These are phyloP conservation scores for Germaria angustata DNA, from an alignment of 2,888 invertebrate genomes.

Conservation along the genomic window DNA sequence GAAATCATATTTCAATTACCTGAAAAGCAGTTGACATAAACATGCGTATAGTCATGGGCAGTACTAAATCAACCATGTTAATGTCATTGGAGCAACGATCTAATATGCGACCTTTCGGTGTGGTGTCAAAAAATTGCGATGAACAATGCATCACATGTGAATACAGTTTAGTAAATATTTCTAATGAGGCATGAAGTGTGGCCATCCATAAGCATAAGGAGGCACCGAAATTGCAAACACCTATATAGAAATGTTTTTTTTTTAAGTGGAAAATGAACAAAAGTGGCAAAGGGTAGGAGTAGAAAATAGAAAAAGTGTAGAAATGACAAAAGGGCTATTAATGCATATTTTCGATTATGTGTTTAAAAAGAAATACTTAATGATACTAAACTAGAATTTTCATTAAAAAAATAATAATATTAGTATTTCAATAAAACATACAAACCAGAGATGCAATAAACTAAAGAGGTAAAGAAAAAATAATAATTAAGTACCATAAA, in stretches of 20 bases:
- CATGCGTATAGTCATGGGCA: conserved; percentile 80
- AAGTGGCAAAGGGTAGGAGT: conserved; percentile 7
- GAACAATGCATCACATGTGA: conserved; percentile 82
- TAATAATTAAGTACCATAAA: conserved; percentile 78
- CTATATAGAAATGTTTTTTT: conserved; percentile 65
- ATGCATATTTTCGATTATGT: not conserved
- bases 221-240: conserved; percentile 76
- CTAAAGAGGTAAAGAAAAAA: conserved; percentile 9
- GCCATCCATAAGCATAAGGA: conserved; percentile 76
- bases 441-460: conserved; percentile 61
- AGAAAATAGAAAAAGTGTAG: not conserved
- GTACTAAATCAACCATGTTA: conserved; percentile 82
- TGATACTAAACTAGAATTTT: too few species aligned
- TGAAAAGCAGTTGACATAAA: conserved; percentile 76
- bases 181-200: conserved; percentile 75
- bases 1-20: conserved; percentile 74
- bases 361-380: not conserved
- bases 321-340: not conserved
- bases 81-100: conserved; percentile 84
- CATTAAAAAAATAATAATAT: conserved; percentile 22
- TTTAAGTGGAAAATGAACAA: not conserved
- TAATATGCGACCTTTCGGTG: conserved; percentile 84
- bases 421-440: conserved; percentile 40
- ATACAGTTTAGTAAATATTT: conserved; percentile 79
- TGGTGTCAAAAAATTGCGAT: conserved; percentile 84